These are phyloP conservation scores for Drosophila yooni DNA, from an alignment of 2,888 invertebrate species.

Conservation along the genomic window DNA sequence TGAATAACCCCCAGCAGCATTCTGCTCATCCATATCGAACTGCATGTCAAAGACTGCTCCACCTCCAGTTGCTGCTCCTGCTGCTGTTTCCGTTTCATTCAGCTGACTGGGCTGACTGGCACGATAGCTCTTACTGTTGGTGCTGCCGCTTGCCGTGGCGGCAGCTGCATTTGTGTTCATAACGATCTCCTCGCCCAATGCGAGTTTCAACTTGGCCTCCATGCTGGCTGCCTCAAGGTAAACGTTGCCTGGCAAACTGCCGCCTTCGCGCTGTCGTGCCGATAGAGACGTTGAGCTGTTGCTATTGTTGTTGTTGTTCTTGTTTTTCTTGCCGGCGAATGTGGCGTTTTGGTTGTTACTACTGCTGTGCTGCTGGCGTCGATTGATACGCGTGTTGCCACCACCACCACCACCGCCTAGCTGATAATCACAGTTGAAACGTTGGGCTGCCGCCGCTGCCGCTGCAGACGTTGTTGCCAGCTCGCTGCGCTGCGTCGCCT, in stretches of 20 bases:
- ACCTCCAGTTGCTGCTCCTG: slow-evolving; percentile 14
- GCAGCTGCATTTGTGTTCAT: slow-evolving; percentile 16
- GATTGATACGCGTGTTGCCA: slow-evolving; percentile 49
- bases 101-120: slow-evolving; percentile 52
- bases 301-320: slow-evolving; percentile 61
- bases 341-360: slow-evolving; percentile 59
- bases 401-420: slow-evolving; percentile 49
- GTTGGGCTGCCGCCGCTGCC: slow-evolving; percentile 61
- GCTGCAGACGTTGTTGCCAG: slow-evolving; percentile 69
- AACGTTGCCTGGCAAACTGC: slow-evolving; percentile 87
- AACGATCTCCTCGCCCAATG: slow-evolving; percentile 17
- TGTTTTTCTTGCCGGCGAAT: slow-evolving; percentile 65
- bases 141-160: slow-evolving; percentile 24
- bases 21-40: slow-evolving; percentile 47
- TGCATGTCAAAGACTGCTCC: slow-evolving; percentile 15
- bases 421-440: slow-evolving; percentile 83
- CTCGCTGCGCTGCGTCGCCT: slow-evolving; percentile 84
- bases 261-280: slow-evolving; percentile 88
- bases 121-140: slow-evolving; percentile 30
- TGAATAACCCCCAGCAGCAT: slow-evolving; percentile 4
- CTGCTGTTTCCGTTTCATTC: slow-evolving; percentile 34
- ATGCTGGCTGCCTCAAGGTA: slow-evolving; percentile 55
- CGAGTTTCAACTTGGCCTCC: slow-evolving; percentile 61
- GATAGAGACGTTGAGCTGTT: slow-evolving; percentile 73
- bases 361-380: slow-evolving; percentile 68